These are phyloP conservation scores for Charina bottae DNA, from an alignment of 2,113 vertebrate species.

Conservation along the genomic window DNA sequence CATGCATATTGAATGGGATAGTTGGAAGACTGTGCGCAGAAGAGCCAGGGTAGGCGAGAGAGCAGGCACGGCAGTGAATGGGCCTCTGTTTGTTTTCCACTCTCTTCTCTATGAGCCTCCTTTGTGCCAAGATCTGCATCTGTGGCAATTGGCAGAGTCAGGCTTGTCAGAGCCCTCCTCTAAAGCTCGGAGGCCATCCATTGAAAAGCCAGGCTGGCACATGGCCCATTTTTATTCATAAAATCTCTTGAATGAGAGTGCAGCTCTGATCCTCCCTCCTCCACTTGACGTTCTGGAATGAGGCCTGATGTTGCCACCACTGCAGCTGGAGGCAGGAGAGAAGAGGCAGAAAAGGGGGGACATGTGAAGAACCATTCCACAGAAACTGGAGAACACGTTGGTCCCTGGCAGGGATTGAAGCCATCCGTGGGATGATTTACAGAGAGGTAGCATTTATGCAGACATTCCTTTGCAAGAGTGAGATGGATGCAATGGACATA, in stretches of 20 bases:
- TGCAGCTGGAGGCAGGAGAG: conserved; percentile 2
- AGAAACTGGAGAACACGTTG: background rate
- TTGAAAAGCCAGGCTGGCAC: background rate
- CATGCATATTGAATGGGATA: too few relatives aligned
- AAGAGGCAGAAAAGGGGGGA: background rate
- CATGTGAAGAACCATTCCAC: background rate
- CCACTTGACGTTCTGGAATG: conserved; percentile 3
- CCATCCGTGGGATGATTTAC: background rate
- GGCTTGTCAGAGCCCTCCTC: background rate
- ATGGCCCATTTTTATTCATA: conserved; percentile 22
- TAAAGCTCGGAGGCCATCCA: background rate
- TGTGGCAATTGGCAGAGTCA: background rate
- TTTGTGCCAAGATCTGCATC: background rate
- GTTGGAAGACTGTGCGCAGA: background rate
- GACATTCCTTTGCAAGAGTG: background rate
- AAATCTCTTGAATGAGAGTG: conserved; percentile 33
- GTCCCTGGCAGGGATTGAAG: background rate
- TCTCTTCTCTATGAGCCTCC: too few relatives aligned
- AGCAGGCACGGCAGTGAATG: background rate
- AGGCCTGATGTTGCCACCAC: background rate
- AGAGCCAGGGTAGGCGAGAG: too few relatives aligned
- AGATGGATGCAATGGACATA: background rate
- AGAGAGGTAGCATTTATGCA: background rate
- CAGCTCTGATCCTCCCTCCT: background rate
- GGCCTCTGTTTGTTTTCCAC: background rate